These are phyloP conservation scores for Fragum fragum DNA, from an alignment of 2,888 invertebrate genomes.

Conservation along the genomic window DNA sequence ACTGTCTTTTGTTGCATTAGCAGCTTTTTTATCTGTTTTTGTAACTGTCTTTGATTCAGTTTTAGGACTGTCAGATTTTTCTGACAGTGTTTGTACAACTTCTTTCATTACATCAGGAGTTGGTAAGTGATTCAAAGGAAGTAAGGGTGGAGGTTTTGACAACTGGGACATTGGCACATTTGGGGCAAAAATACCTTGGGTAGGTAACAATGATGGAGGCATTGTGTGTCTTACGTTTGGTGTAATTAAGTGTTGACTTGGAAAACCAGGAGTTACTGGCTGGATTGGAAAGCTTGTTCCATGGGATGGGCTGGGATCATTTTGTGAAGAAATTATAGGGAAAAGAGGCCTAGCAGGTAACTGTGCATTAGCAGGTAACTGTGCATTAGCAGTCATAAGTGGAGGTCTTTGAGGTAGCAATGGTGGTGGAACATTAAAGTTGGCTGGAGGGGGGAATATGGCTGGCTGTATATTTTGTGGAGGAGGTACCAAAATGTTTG, in stretches of 20 bases:
- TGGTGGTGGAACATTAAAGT: constrained; percentile 13
- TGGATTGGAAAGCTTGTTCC: background rate
- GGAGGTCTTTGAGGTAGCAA: background rate
- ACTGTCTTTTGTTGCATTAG: constrained; percentile 19
- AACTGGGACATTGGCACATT: background rate
- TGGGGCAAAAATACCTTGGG: background rate
- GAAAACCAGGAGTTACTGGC: background rate
- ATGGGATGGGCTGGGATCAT: background rate
- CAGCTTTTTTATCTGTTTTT: constrained; percentile 15
- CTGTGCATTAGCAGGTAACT: background rate
- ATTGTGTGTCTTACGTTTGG: background rate
- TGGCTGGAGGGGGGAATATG: constrained; percentile 15
- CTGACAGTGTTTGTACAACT: constrained; percentile 41
- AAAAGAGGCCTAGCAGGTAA: background rate
- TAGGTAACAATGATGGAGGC: background rate
- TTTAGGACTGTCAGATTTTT: background rate
- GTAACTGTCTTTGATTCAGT: constrained; percentile 26
- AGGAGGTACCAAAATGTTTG: background rate
- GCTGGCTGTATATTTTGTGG: constrained; percentile 14
- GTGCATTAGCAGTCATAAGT: background rate
- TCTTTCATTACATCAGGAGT: constrained; percentile 47
- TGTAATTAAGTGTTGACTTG: background rate
- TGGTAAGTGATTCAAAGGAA: constrained; percentile 38
- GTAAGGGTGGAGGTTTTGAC: constrained; percentile 8
- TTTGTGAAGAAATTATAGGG: background rate